Evolutionary conservation across 2,888 invertebrate genomes (phyloP).

Genomic region (Paralinhomoeus sp.): DNA sequence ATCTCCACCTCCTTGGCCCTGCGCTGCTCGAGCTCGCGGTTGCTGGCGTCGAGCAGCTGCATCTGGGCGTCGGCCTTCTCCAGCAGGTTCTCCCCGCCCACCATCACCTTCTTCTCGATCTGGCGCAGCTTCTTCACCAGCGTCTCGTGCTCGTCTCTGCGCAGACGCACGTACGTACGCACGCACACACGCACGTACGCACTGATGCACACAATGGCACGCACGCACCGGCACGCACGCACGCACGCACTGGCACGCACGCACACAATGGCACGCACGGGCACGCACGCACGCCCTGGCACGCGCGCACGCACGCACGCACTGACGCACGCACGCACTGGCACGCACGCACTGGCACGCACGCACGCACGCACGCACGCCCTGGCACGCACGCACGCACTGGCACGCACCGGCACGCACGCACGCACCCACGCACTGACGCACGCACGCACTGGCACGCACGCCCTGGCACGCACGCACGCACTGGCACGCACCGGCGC

Average conservation of each 20-base stretch:
- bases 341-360: conserved; percentile 38
- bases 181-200: too few species aligned
- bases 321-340: not conserved
- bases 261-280: too few species aligned
- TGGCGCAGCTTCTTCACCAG: conserved; percentile 60
- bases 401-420: not conserved
- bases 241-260: too few species aligned
- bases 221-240: not conserved
- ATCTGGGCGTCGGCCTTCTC: conserved; percentile 74
- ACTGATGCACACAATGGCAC: not conserved
- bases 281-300: too few species aligned
- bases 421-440: too few species aligned
- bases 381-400: not conserved
- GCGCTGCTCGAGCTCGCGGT: conserved; percentile 26
- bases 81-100: conserved; percentile 88
- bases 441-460: too few species aligned
- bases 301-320: too few species aligned
- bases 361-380: conserved; percentile 31
- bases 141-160: conserved; percentile 45
- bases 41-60: conserved; percentile 59
- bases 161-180: too few species aligned
- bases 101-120: conserved; percentile 78
- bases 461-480: too few species aligned
- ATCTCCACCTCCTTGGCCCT: conserved; percentile 47
- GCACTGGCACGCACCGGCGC: too few species aligned